Evolutionary conservation across 2,888 invertebrate genomes (phyloP), one percentile per base, ranked within the genome.

Genomic region (Sinopyrophorus schimmeli): DNA sequence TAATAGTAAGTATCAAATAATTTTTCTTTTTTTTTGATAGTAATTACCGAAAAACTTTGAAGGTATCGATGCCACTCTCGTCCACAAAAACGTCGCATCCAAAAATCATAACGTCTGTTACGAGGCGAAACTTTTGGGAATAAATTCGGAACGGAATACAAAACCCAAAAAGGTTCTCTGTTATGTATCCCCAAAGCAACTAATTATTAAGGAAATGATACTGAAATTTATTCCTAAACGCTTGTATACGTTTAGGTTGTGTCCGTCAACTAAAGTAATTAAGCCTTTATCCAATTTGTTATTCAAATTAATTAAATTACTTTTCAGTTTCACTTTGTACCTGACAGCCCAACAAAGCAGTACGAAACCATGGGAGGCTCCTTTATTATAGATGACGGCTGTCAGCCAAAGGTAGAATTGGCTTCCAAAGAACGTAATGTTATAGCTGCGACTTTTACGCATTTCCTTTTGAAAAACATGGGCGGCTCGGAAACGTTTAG

Each of bases 401-500:
- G 89, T 51, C 94, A 95, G 68, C 89, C 92, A 0, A 84, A 86
- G 63, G 82, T 95, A 54, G 86, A 88, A 72, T 76, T 95, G 61
- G 83, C 86, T 47, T 87, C 91, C 2, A 83, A 86, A 55, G 91
- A 93, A 71, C 80, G 93, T 2, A 92, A 93, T 72, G 87, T 94
- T 35, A 88, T 95, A 58, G 93, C 92, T 3, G 94, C 95, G 49
- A 91, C 93, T 12, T 95, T 92, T 74, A 90, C 93, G 1, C 87
- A 91, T 68, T 91, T 94, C 70, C 80, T 95, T 56, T 76, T 93
- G 17, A 92, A 92, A 75, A 94, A 94, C 76, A 93, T 93, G 71
- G 95, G 94, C 37, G 95, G 95, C 2, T 94, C 93, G 30, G 95
- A 95, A 74, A 89, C 92, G 6, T 95, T 96, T 70, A 92, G 92